Percentiles rank a stretch among this genome's conserved stretches.
phyloP scores from a whole-genome alignment of 2,888 invertebrate species.

The Lithophane ornitopus region DNA sequence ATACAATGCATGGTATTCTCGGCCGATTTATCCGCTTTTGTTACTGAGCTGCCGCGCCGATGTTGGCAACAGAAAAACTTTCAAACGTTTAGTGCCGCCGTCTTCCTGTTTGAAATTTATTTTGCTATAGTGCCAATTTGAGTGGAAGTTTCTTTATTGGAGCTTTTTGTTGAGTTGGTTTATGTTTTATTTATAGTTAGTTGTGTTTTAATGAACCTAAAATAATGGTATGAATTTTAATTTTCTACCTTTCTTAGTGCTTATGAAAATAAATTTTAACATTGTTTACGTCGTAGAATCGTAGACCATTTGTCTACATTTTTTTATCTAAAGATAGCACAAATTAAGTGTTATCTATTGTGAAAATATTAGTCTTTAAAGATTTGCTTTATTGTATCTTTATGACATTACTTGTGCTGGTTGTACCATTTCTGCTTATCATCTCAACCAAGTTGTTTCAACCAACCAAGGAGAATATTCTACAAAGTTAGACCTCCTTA shows the following conservation, averaged over 20 bases:
- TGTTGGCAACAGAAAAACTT: conserved; percentile 75
- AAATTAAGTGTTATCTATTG: background rate
- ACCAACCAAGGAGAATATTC: conserved; percentile 22
- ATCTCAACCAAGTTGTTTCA: conserved; percentile 38
- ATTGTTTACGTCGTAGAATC: background rate
- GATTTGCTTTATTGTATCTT: no score
- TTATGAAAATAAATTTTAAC: background rate
- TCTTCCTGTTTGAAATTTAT: conserved; percentile 67
- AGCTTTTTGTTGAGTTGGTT: conserved; percentile 20
- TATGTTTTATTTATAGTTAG: conserved; percentile 1
- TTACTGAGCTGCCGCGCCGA: conserved; percentile 70
- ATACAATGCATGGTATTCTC: conserved; percentile 80
- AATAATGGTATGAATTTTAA: background rate
- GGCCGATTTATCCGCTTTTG: conserved; percentile 80
- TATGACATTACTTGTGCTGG: background rate
- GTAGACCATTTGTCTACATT: background rate
- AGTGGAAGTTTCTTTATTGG: conserved; percentile 46
- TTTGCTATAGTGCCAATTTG: conserved; percentile 66
- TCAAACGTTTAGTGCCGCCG: conserved; percentile 70
- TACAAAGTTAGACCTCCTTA: conserved; percentile 46
- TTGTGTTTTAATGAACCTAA: background rate
- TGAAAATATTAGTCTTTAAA: no score
- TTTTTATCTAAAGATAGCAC: background rate
- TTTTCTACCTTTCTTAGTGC: background rate
- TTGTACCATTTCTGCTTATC: conserved; percentile 42